Conservation (phyloP, 1,140 invertebrate species). For the Sarcophaga peregrina region DNA sequence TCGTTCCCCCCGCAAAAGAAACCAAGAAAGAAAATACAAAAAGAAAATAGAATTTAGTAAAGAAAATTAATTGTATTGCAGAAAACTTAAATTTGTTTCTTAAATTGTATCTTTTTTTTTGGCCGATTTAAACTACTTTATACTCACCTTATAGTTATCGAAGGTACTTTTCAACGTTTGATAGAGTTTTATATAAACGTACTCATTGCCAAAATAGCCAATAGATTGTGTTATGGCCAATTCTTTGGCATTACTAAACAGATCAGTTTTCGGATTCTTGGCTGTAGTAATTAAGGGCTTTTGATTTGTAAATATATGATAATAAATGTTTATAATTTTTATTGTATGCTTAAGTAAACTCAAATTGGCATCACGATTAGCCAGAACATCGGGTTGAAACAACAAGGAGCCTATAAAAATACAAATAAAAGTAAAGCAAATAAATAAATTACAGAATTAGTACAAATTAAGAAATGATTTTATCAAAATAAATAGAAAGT, state of each 20-base stretch:
- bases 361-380: slow-evolving; percentile 10
- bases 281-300: slow-evolving; percentile 68
- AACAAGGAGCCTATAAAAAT: slow-evolving; percentile 21
- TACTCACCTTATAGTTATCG: slow-evolving; percentile 78
- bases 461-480: no score
- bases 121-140: background rate
- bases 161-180: slow-evolving; percentile 78
- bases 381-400: slow-evolving; percentile 4
- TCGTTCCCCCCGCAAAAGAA: background rate
- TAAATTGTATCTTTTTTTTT: no score
- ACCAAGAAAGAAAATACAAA: slow-evolving; percentile 7
- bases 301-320: slow-evolving; percentile 78
- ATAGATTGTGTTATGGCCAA: slow-evolving; percentile 61
- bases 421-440: background rate
- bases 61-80: slow-evolving; percentile 10
- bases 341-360: slow-evolving; percentile 73
- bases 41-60: background rate
- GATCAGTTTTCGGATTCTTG: slow-evolving; percentile 48
- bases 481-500: no score
- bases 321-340: slow-evolving; percentile 78
- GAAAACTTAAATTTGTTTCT: background rate
- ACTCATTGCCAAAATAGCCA: slow-evolving; percentile 74
- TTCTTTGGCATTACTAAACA: slow-evolving; percentile 50
- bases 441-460: no score
- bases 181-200: slow-evolving; percentile 82